Percentiles rank a stretch among this genome's conserved stretches.
phyloP scores from a whole-genome alignment of 2,113 vertebrate genomes.

The Pluvialis apricaria region DNA sequence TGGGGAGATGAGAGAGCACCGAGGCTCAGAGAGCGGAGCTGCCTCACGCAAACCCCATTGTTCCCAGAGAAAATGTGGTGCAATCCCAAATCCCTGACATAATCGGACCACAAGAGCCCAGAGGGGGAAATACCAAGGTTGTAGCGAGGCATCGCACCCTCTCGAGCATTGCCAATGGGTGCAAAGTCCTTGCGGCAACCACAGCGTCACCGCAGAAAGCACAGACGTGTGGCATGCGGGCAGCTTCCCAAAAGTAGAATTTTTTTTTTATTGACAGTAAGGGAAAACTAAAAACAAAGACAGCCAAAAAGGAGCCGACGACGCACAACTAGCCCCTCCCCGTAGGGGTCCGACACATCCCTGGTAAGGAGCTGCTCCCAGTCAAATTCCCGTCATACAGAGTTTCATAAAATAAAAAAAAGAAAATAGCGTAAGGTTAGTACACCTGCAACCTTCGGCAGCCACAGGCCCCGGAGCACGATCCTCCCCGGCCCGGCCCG shows the following conservation, averaged over 20 bases:
- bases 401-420: neutral
- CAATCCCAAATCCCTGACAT: neutral
- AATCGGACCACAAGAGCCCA: neutral
- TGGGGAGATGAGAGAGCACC: neutral
- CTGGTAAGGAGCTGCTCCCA: neutral
- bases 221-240: fast-evolving
- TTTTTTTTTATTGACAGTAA: slow-evolving; percentile 59
- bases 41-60: neutral
- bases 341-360: fast-evolving
- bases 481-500: fast-evolving
- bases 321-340: neutral
- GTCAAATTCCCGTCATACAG: neutral
- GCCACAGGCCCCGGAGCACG: fast-evolving
- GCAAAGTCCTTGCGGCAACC: neutral
- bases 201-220: neutral
- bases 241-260: slow-evolving; percentile 47
- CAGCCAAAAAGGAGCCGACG: neutral
- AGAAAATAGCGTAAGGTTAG: neutral
- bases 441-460: neutral
- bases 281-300: slow-evolving; percentile 32
- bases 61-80: fast-evolving
- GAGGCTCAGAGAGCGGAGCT: neutral
- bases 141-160: neutral
- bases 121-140: neutral
- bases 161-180: fast-evolving